Evolutionary conservation across 2,797 vertebrate genomes (phyloP), one percentile per base, ranked within the genome.

Genomic region (Parauchenoglanis ngamensis): DNA sequence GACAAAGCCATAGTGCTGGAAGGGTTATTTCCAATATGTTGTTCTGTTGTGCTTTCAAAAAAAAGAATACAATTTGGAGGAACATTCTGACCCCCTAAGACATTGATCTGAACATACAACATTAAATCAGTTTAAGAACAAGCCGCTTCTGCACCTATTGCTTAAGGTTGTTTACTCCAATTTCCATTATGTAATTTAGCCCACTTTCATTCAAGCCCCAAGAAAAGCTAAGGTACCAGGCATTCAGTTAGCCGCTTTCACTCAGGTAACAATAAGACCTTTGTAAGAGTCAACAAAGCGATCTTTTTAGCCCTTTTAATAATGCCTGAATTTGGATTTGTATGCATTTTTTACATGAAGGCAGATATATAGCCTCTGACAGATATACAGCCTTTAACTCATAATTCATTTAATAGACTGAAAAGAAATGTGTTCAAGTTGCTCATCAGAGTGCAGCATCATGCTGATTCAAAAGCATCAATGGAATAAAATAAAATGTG

Each of bases 211-310:
- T 83, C 86, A 90, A 63, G 28, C 40, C 63, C 59, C 79, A 83
- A 87, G 87, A 56, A 83, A 61, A 86, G 86, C 23, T 52, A 87
- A 92, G 88, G 76, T 90, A 86, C 61, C 72, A 61, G 90, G 91
- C 93, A 91, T 92, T 92, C 89, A 90, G 78, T 85, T 87, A 23
- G 49, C 86, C 15, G 88, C 83, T 92, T 90, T 91, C 91, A 89
- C 0, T 7, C 57, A 86, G 12, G 2, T 65, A 92, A 95, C 94
- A 95, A 94, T 88, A 89, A 88, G 10, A 86, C 91, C 92, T 94
- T 93, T 94, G 92, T 92, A 52, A 89, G 25, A 85, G 3, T 79
- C 49, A 3, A 83, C 89, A 90, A 94, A 91, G 90, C 89, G 87
- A 88, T 87, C 15, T 70, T 72, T 88, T 87, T 70, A 63, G 8